These are phyloP conservation scores for Drosophila ustulata DNA, from an alignment of 2,888 invertebrate genomes.

Conservation along the genomic window DNA sequence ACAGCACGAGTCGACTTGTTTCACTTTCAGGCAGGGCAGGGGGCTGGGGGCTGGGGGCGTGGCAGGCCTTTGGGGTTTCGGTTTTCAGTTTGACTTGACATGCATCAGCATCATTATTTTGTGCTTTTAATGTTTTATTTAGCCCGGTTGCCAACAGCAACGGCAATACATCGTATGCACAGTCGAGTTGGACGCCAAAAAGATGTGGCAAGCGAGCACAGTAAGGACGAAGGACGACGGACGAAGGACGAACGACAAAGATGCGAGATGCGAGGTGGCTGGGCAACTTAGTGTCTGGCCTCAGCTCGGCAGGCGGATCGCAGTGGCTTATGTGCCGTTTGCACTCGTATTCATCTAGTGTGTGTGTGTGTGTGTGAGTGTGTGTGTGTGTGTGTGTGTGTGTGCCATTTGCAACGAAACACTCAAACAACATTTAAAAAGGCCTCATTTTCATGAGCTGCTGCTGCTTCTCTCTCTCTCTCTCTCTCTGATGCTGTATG, in stretches of 20 bases:
- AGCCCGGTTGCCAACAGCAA: constrained; percentile 68
- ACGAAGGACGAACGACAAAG: not conserved
- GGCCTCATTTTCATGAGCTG: constrained; percentile 74
- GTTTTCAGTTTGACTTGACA: constrained; percentile 76
- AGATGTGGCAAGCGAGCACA: constrained; percentile 14
- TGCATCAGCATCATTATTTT: constrained; percentile 78
- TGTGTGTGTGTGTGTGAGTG: constrained; percentile 33
- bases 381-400: constrained; percentile 32
- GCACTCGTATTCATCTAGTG: constrained; percentile 49
- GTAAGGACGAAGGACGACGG: not conserved
- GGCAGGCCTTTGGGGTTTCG: constrained; percentile 66
- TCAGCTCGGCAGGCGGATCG: constrained; percentile 33
- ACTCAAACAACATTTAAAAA: constrained; percentile 77
- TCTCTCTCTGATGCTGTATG: constrained; percentile 28
- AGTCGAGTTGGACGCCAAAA: constrained; percentile 41
- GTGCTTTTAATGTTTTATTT: constrained; percentile 78
- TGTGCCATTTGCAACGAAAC: constrained; percentile 68
- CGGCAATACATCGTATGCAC: constrained; percentile 51
- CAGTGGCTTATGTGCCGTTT: constrained; percentile 59
- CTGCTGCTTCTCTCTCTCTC: constrained; percentile 33
- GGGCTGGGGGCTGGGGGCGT: not conserved
- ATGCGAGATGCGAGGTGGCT: not conserved
- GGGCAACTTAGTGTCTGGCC: constrained; percentile 53
- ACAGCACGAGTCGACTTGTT: constrained; percentile 40
- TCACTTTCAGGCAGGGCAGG: constrained; percentile 32